Conservation (phyloP, 2,113 vertebrate genomes). For the Miniopterus natalensis region DNA sequence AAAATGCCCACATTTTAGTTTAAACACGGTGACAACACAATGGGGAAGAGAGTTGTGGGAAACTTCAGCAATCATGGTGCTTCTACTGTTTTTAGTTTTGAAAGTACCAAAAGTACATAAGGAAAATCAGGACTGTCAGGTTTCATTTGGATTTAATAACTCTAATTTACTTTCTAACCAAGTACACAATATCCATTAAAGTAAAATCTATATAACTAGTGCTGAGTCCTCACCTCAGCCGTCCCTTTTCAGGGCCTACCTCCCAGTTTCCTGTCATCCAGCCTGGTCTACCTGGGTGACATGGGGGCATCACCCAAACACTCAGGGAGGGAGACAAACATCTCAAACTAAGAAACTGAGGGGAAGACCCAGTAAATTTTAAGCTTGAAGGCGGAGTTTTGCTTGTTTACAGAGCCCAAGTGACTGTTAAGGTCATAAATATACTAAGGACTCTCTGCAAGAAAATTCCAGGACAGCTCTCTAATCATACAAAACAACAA, state of each 20-base stretch:
- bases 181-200: neutral
- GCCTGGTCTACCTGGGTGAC: neutral
- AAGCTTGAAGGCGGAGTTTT: neutral
- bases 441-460: neutral
- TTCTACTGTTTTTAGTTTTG: neutral
- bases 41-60: neutral
- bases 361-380: neutral
- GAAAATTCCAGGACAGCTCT: neutral
- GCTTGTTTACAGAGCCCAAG: neutral
- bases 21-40: neutral
- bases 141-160: conserved; percentile 28
- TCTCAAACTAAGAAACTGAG: neutral
- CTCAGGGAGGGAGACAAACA: neutral
- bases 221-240: neutral
- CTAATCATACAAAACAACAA: neutral
- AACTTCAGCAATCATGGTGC: neutral
- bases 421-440: neutral
- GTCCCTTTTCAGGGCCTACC: neutral
- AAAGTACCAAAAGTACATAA: neutral
- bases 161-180: neutral
- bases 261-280: neutral
- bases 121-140: neutral
- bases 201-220: neutral
- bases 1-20: conserved; percentile 12
- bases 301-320: neutral